phyloP scores from a whole-genome alignment of 2,113 vertebrate species.

The Meriones unguiculatus region DNA sequence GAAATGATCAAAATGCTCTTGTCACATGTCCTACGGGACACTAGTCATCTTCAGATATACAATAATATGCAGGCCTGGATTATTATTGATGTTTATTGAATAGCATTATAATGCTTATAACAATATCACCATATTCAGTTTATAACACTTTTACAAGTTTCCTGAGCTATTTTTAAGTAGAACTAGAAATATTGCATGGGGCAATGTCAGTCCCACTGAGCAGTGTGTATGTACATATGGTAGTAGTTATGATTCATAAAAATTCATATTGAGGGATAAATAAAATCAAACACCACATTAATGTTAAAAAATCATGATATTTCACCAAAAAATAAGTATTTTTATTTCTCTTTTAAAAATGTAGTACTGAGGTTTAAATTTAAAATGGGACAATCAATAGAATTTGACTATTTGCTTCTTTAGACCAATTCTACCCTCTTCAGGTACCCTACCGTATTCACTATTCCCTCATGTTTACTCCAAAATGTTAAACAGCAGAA shows the following conservation, averaged over 20 bases:
- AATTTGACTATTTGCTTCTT: background rate
- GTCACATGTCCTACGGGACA: background rate
- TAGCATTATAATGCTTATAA: background rate
- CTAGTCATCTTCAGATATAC: constrained; percentile 10
- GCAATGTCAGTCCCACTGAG: background rate
- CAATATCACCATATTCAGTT: background rate
- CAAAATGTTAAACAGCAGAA: background rate
- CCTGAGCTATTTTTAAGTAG: background rate
- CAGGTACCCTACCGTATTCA: background rate
- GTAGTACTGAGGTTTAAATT: background rate
- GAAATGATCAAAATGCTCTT: constrained; percentile 37
- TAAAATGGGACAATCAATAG: background rate
- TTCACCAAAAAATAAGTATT: background rate
- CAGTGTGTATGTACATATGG: background rate
- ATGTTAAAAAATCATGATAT: background rate
- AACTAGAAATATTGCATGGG: background rate
- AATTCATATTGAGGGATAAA: background rate
- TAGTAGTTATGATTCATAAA: background rate
- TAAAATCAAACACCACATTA: constrained; percentile 15
- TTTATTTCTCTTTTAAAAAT: background rate
- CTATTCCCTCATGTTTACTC: background rate
- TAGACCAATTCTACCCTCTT: background rate
- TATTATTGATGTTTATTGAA: background rate
- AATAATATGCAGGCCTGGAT: background rate
- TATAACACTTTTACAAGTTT: background rate